phyloP scores from a whole-genome alignment of 2,113 vertebrate species.

The Chaetops frenatus region DNA sequence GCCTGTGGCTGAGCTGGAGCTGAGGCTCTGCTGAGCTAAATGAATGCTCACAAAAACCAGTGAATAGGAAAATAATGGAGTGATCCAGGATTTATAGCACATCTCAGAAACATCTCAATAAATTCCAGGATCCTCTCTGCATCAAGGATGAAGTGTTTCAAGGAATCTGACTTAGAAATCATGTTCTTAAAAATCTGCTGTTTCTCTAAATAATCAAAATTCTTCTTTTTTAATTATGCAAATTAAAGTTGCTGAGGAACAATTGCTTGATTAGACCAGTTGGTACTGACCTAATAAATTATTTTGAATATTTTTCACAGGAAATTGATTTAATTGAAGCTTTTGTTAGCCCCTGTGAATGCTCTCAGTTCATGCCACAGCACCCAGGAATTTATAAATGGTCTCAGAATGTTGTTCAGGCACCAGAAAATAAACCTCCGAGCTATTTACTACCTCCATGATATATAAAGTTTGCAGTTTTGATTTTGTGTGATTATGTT shows the following conservation, averaged over 20 bases:
- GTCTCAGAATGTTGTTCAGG: slow-evolving; percentile 81
- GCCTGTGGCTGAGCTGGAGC: neutral
- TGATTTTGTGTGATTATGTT: slow-evolving; percentile 99
- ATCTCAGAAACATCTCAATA: slow-evolving; percentile 6
- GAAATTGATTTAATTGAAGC: slow-evolving; percentile 77
- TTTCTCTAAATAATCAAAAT: slow-evolving; percentile 22
- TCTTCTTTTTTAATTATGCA: slow-evolving; percentile 64
- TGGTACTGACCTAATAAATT: slow-evolving; percentile 60
- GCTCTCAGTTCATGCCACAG: slow-evolving; percentile 63
- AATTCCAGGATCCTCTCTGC: neutral
- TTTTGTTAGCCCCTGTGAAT: slow-evolving; percentile 65
- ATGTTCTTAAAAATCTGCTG: neutral
- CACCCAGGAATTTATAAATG: slow-evolving; percentile 82
- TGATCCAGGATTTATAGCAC: slow-evolving; percentile 36
- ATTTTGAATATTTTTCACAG: slow-evolving; percentile 61
- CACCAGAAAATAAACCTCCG: slow-evolving; percentile 89
- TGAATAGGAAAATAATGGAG: slow-evolving; percentile 42
- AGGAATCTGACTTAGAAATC: neutral
- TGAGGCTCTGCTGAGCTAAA: neutral
- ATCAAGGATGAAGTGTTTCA: neutral
- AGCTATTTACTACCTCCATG: slow-evolving; percentile 97
- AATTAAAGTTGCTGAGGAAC: slow-evolving; percentile 51
- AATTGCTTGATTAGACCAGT: slow-evolving; percentile 57
- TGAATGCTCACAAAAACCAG: slow-evolving; percentile 23
- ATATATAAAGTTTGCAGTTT: slow-evolving; percentile 99